These are phyloP conservation scores for Cydia amplana DNA, from an alignment of 1,140 invertebrate species.

Conservation along the genomic window DNA sequence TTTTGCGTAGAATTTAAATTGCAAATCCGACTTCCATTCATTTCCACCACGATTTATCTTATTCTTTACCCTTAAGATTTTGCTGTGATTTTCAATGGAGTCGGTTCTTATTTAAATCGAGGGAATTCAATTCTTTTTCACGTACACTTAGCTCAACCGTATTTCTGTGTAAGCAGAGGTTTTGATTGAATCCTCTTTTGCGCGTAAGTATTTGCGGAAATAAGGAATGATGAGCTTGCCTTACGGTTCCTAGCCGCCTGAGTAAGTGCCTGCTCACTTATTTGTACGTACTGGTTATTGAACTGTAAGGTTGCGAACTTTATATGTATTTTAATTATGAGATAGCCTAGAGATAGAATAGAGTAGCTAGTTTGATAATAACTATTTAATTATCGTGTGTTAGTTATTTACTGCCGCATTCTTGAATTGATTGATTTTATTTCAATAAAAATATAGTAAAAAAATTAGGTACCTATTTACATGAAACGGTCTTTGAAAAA, in stretches of 20 bases:
- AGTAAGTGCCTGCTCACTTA: neutral
- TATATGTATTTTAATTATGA: no score
- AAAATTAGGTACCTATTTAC: no score
- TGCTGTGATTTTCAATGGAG: slow-evolving; percentile 32
- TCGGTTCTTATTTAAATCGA: slow-evolving; percentile 29
- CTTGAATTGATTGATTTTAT: no score
- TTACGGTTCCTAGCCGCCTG: neutral
- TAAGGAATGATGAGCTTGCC: neutral
- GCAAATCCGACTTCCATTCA: slow-evolving; percentile 24
- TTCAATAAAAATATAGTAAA: no score
- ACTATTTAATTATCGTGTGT: no score
- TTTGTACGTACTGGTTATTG: neutral
- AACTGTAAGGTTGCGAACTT: no score
- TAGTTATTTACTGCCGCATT: no score
- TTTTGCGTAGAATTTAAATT: slow-evolving; percentile 28
- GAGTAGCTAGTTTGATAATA: no score
- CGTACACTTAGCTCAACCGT: slow-evolving; percentile 15
- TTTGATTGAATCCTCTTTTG: slow-evolving; percentile 22
- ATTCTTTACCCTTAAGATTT: slow-evolving; percentile 32
- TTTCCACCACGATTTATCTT: slow-evolving; percentile 29
- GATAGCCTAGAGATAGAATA: no score
- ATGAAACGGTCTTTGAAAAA: no score
- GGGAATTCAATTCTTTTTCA: slow-evolving; percentile 25
- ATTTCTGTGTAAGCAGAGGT: slow-evolving; percentile 12
- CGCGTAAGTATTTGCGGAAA: neutral